Conservation (phyloP, 92 coral and sea anemone genomes). For the Phenganax subtilis region DNA sequence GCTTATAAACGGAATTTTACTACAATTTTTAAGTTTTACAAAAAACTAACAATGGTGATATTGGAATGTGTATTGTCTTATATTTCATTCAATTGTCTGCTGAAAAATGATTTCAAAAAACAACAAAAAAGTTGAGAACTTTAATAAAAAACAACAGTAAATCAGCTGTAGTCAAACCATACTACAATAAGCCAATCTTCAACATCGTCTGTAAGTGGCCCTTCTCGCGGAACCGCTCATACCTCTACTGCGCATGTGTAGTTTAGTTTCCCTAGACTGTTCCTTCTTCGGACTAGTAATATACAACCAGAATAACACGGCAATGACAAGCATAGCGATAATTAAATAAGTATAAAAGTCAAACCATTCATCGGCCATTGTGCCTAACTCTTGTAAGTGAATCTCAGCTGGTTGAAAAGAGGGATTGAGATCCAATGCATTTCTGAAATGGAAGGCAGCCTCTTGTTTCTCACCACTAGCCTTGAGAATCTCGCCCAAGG, state of each 20-base stretch:
- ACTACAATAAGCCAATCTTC: background rate
- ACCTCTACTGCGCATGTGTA: constrained; percentile 38
- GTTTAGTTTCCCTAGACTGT: constrained; percentile 12
- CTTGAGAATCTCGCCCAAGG: constrained; percentile 89
- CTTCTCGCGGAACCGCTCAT: constrained; percentile 65
- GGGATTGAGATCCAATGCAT: constrained; percentile 84
- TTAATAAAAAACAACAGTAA: background rate
- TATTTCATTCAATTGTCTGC: too few relatives aligned
- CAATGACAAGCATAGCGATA: constrained; percentile 76
- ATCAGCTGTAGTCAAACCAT: background rate
- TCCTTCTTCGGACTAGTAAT: constrained; percentile 88
- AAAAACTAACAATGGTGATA: too few relatives aligned
- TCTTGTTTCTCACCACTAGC: constrained; percentile 84
- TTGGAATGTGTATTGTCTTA: too few relatives aligned
- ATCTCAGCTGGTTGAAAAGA: constrained; percentile 93
- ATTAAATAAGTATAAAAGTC: constrained; percentile 88
- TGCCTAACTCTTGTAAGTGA: constrained; percentile 82
- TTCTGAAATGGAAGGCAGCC: constrained; percentile 81
- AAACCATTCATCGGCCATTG: constrained; percentile 67
- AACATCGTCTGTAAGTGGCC: constrained; percentile 61
- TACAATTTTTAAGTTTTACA: too few relatives aligned
- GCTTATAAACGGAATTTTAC: too few relatives aligned
- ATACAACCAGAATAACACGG: constrained; percentile 80
- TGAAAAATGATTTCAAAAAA: background rate
- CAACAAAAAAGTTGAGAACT: background rate